Base-by-base conservation (phyloP, 1,140 invertebrate genomes). In the Gonioctena quinquepunctata region DNA sequence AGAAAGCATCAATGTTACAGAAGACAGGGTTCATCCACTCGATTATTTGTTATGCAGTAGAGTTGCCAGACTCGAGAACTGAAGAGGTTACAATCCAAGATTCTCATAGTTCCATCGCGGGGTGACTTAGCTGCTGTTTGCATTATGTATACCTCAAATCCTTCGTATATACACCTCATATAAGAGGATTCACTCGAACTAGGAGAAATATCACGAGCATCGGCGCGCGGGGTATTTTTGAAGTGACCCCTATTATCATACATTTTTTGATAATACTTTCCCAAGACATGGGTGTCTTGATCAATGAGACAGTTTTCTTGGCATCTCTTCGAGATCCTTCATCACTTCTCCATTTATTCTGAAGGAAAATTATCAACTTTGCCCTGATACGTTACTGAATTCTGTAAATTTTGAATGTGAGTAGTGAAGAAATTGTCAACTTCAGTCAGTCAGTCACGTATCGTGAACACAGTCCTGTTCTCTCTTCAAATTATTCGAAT, bases 11-110 rank as follows among this genome's bases (percentile, higher is more conserved):
- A 66, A 66, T 66, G 64, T 50, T 42, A 48, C 56, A 73, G 50
- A 48, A 63, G 63, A 66, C 49, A 56, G 27, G 57, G 25, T 65
- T 69, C 70, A 77, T 77, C 75, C 68, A 73, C 73, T 75, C 70
- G 72, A 72, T 78, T 76, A 78, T 78, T 79, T 79, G 76, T 79
- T 77, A 79, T 79, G 74, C 74, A 79, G 76, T 79, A 75, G 76
- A 73, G 11, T 11, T 33, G 21, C 16, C 33, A 66, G 50, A 8
- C 68, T 70, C 72, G 56, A 68, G 59, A 69, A 61, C 69, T 73
- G 66, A 69, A 61, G 68, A 65, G 74, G 70, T 61, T 71, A 74
- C 74, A 70, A 74, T 71, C 66, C 60, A 70, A 72, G 69, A 74
- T 73, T 72, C 76, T 75, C 65, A 61, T 71, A 75, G 59, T 72